phyloP scores from a whole-genome alignment of 2,113 vertebrate genomes.

The Podarcis cretensis region DNA sequence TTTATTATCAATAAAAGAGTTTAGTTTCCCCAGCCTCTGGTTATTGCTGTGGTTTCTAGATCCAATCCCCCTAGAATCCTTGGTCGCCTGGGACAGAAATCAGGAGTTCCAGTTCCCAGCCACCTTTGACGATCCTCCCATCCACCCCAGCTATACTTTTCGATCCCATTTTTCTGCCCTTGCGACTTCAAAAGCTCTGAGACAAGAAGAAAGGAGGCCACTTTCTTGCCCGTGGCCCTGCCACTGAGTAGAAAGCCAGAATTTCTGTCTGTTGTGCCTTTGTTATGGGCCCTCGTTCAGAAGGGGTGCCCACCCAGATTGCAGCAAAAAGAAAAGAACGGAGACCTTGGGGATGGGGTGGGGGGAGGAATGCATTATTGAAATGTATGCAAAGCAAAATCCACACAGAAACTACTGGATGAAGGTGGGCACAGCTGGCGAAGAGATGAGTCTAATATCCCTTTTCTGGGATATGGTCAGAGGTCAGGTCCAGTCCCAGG shows the following conservation, averaged over 20 bases:
- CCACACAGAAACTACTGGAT: not conserved
- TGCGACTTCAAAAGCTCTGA: not conserved
- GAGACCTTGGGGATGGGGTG: not conserved
- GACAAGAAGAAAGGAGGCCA: not conserved
- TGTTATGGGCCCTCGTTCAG: not conserved
- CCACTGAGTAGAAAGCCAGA: not conserved
- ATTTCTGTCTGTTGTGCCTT: not conserved
- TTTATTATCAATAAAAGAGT: conserved; percentile 17
- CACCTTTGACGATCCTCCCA: not conserved
- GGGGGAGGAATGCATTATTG: not conserved
- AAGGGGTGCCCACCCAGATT: not conserved
- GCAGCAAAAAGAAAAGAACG: not conserved
- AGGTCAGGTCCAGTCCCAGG: not conserved
- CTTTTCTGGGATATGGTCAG: not conserved
- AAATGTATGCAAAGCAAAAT: not conserved
- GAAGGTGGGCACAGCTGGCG: not conserved
- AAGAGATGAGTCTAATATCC: not conserved
- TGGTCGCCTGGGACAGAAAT: not conserved
- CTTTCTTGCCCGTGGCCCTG: not conserved
- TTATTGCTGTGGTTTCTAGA: not conserved
- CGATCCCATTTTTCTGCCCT: not conserved
- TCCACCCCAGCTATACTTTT: not conserved
- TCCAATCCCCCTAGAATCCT: not conserved
- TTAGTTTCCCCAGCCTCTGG: not conserved
- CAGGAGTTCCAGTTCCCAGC: not conserved